A percentile compares a stretch with the other conserved stretches of the same genome.
Conservation (phyloP, 2,797 vertebrate species). For the Pristis pectinata region DNA sequence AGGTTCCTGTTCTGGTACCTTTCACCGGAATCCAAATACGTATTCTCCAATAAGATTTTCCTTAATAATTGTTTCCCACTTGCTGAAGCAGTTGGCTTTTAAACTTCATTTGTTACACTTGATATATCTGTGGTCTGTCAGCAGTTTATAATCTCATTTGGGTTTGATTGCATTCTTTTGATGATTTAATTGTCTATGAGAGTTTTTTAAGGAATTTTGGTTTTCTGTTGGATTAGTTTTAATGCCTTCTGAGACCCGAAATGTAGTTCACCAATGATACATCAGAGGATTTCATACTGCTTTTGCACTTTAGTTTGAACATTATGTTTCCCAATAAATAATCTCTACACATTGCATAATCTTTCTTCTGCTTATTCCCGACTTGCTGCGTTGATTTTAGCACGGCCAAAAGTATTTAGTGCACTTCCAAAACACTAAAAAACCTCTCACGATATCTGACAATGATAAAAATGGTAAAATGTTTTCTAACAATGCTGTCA, state of each 20-base stretch:
- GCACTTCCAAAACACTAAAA: too few species aligned
- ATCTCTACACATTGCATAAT: not conserved
- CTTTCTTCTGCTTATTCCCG: not conserved
- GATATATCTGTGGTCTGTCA: not conserved
- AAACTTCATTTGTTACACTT: not conserved
- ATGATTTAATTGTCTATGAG: not conserved
- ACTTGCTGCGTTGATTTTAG: too few species aligned
- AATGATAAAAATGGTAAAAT: too few species aligned
- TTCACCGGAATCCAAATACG: not conserved
- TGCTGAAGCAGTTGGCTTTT: not conserved
- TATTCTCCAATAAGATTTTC: not conserved
- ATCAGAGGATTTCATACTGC: not conserved
- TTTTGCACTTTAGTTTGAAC: not conserved
- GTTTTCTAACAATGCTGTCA: too few species aligned
- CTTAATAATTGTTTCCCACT: not conserved
- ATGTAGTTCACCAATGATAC: not conserved
- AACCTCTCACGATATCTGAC: too few species aligned
- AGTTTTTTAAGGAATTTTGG: not conserved
- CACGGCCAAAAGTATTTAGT: too few species aligned
- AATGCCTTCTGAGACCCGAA: too few species aligned
- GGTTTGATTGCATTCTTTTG: not conserved
- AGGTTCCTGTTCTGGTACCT: not conserved
- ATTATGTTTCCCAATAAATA: not conserved
- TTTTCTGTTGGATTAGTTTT: not conserved
- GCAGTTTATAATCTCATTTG: not conserved